A percentile compares a stretch with the other conserved stretches of the same genome.
These are phyloP conservation scores for Natator depressus DNA, from an alignment of 2,113 vertebrate species.

Conservation along the genomic window DNA sequence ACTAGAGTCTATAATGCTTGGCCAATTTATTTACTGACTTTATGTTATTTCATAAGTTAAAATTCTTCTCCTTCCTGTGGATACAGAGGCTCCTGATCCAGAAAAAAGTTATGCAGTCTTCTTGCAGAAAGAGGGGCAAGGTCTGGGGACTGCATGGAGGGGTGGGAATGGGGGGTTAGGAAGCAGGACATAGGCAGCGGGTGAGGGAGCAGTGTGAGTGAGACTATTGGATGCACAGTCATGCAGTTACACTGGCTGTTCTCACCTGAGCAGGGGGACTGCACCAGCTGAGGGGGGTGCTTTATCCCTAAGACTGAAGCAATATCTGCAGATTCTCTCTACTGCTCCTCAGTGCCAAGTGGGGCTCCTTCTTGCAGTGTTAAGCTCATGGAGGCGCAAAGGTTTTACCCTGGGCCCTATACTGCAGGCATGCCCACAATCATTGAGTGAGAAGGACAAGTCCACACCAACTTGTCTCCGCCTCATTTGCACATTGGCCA, in stretches of 20 bases:
- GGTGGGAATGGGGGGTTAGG: not conserved
- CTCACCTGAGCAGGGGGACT: not conserved
- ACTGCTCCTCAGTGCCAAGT: not conserved
- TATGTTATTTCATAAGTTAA: not conserved
- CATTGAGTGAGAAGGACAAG: not conserved
- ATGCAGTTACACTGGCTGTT: not conserved
- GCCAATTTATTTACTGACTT: slow-evolving; percentile 33
- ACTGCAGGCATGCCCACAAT: not conserved
- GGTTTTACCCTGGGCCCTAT: not conserved
- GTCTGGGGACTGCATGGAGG: not conserved
- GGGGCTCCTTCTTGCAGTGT: not conserved
- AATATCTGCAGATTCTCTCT: not conserved
- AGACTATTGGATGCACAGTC: not conserved
- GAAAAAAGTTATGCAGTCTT: not conserved
- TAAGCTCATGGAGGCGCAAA: not conserved
- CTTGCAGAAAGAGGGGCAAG: not conserved
- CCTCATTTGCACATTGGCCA: not conserved
- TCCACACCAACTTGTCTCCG: not conserved
- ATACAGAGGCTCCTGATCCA: not conserved
- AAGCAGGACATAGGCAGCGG: not conserved
- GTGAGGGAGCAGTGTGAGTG: not conserved
- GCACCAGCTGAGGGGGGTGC: not conserved
- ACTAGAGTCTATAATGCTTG: slow-evolving; percentile 32
- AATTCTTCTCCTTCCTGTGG: not conserved
- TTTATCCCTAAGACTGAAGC: not conserved